Percentiles rank a stretch among this genome's conserved stretches.
Evolutionary conservation across 2,888 invertebrate genomes (phyloP).

Genomic region (Heliothis peltigera): DNA sequence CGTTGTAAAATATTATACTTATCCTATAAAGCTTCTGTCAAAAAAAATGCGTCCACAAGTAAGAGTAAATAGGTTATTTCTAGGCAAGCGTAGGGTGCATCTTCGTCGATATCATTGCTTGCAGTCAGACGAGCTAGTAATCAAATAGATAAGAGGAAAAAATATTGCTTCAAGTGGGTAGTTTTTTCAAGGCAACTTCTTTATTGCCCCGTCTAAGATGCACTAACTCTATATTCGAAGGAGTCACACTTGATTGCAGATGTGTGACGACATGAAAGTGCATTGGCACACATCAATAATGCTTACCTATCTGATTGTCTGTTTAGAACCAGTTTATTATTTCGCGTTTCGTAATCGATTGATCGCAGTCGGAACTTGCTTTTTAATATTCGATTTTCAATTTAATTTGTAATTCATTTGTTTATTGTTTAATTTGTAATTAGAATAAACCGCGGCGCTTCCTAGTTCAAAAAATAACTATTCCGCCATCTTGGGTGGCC

Average conservation of each 20-base stretch:
- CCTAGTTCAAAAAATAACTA: too few species aligned
- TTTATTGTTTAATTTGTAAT: not conserved
- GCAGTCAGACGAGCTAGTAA: too few species aligned
- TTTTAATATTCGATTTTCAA: constrained; percentile 21
- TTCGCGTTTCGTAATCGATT: constrained; percentile 43
- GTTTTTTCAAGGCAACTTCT: not conserved
- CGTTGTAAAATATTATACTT: too few species aligned
- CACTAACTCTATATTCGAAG: constrained; percentile 47
- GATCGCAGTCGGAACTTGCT: constrained; percentile 6
- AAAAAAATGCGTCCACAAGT: too few species aligned
- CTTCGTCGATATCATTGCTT: too few species aligned
- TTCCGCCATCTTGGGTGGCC: too few species aligned
- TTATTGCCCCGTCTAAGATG: constrained; percentile 15
- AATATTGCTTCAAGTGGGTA: too few species aligned
- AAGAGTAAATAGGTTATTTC: too few species aligned
- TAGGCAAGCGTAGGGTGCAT: too few species aligned
- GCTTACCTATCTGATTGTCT: constrained; percentile 60
- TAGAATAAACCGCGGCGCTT: not conserved
- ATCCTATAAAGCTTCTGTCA: too few species aligned
- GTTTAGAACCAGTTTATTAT: constrained; percentile 48
- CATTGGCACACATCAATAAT: constrained; percentile 62
- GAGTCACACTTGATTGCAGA: constrained; percentile 72
- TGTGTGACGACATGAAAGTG: constrained; percentile 73
- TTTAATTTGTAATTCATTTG: not conserved
- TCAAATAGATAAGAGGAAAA: too few species aligned